phyloP scores from a whole-genome alignment of 2,113 vertebrate genomes.

The Pelobates fuscus region DNA sequence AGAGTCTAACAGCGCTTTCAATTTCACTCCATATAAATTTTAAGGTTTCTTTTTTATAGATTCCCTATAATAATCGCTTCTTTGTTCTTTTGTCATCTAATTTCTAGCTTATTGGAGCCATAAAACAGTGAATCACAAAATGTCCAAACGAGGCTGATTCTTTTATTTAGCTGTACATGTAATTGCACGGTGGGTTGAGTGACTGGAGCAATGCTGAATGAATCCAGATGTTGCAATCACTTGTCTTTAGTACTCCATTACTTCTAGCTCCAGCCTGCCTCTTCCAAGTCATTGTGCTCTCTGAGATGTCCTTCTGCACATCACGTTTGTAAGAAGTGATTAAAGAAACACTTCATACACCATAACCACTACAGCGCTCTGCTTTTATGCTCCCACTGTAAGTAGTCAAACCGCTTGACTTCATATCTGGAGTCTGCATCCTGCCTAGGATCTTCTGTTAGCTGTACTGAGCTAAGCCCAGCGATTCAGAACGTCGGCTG shows the following conservation, averaged over 20 bases:
- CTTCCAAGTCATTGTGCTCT: no score
- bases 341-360: no score
- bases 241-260: not conserved
- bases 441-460: no score
- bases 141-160: not conserved
- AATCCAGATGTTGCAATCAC: not conserved
- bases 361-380: no score
- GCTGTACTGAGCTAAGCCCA: no score
- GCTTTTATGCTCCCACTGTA: no score
- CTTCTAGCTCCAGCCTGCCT: not conserved
- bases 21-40: not conserved
- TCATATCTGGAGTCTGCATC: no score
- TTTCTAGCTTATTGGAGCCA: conserved; percentile 4
- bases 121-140: not conserved
- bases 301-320: no score
- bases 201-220: not conserved
- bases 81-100: conserved; percentile 5
- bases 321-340: no score
- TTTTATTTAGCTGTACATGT: not conserved
- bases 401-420: no score
- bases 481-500: no score
- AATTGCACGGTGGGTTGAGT: not conserved
- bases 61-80: conserved; percentile 1
- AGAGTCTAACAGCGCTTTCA: not conserved
- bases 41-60: not conserved